A percentile compares a stretch with the other conserved stretches of the same genome.
Conservation (phyloP, 2,888 invertebrate species). For the Drosophila quinaria region DNA sequence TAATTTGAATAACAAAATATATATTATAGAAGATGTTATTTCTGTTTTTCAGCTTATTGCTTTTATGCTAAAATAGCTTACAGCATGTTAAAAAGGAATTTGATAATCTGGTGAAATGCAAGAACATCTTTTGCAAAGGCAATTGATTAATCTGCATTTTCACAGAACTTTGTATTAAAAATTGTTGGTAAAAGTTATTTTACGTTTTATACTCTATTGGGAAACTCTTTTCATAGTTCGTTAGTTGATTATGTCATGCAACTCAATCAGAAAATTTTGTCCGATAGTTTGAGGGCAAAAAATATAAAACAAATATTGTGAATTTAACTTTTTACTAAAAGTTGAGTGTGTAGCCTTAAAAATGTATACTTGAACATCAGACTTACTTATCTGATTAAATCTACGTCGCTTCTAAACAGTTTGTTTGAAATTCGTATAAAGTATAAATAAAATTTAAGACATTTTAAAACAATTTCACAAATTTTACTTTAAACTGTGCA, state of each 20-base stretch:
- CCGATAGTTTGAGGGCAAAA: not conserved
- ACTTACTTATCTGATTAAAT: not conserved
- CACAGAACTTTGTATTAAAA: slow-evolving; percentile 1
- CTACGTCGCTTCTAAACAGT: no score
- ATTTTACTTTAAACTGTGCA: not conserved
- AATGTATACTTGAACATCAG: not conserved
- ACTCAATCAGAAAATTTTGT: not conserved
- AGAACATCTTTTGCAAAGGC: not conserved
- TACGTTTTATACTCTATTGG: not conserved
- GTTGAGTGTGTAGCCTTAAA: not conserved
- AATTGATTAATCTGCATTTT: slow-evolving; percentile 7
- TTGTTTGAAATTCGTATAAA: not conserved
- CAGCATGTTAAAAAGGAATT: not conserved
- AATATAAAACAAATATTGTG: not conserved
- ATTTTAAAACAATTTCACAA: not conserved
- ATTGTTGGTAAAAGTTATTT: slow-evolving; percentile 16
- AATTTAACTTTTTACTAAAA: not conserved
- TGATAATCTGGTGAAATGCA: not conserved
- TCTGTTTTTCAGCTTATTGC: slow-evolving; percentile 14
- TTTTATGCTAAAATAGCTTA: slow-evolving; percentile 18
- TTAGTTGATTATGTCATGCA: not conserved
- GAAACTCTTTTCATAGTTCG: not conserved
- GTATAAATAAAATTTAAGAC: not conserved
- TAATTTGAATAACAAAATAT: slow-evolving; percentile 6
- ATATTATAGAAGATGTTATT: not conserved